Evolutionary conservation across 2,888 invertebrate genomes (phyloP).

Genomic region (Drosophila vallismaia): DNA sequence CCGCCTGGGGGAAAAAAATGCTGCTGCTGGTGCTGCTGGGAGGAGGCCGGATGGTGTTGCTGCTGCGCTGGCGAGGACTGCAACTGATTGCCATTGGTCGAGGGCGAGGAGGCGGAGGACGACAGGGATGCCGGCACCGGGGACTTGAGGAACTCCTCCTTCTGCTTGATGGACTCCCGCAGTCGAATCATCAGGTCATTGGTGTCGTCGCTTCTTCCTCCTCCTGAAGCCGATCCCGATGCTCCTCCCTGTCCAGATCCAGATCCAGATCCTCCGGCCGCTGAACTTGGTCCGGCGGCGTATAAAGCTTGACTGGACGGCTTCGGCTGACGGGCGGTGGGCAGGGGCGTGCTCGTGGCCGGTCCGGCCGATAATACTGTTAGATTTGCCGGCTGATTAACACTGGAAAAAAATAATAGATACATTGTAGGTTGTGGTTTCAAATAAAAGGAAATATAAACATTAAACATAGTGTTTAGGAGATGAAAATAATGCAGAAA

Average conservation of each 20-base stretch:
- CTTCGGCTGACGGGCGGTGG: constrained; percentile 64
- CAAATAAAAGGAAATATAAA: too few relatives aligned
- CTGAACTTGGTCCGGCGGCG: constrained; percentile 34
- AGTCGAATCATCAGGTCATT: constrained; percentile 88
- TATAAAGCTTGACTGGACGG: constrained; percentile 60
- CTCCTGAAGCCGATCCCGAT: neutral
- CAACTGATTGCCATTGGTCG: constrained; percentile 40
- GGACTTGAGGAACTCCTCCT: constrained; percentile 93
- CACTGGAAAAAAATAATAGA: constrained; percentile 58
- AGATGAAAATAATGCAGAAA: neutral
- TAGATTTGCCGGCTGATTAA: constrained; percentile 82
- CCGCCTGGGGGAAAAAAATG: constrained; percentile 59
- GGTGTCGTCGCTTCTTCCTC: constrained; percentile 50
- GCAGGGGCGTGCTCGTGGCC: constrained; percentile 54
- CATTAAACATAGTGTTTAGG: neutral
- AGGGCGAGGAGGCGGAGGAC: constrained; percentile 9
- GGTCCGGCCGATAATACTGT: constrained; percentile 81
- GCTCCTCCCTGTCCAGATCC: constrained; percentile 7
- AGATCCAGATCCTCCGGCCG: constrained; percentile 6
- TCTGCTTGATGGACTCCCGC: constrained; percentile 93
- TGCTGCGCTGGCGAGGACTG: constrained; percentile 42
- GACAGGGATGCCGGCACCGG: constrained; percentile 83
- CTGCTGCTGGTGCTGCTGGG: constrained; percentile 53
- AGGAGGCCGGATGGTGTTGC: constrained; percentile 15
- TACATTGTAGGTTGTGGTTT: too few relatives aligned